Percentiles rank a stretch among this genome's conserved stretches.
These are phyloP conservation scores for Plusia festucae DNA, from an alignment of 2,888 invertebrate genomes.

Conservation along the genomic window DNA sequence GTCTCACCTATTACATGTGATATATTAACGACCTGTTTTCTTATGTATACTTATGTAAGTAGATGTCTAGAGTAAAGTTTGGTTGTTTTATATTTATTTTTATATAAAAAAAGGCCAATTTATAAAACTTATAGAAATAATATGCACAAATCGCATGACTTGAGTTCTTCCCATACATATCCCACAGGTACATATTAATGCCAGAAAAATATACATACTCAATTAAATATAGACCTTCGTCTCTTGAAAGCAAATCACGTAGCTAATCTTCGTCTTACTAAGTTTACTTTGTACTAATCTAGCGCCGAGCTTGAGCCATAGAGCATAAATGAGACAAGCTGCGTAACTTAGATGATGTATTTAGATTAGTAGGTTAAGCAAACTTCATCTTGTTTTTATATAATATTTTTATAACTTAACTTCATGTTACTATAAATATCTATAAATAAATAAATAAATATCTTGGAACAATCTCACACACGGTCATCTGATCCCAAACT, in stretches of 20 bases:
- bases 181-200: not conserved
- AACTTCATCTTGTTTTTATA: not conserved
- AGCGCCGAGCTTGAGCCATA: slow-evolving; percentile 21
- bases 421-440: too few species aligned
- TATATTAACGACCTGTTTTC: too few species aligned
- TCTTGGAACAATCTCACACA: too few species aligned
- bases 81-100: not conserved
- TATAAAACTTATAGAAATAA: not conserved
- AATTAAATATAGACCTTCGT: slow-evolving; percentile 43
- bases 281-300: slow-evolving; percentile 60
- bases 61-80: too few species aligned
- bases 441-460: too few species aligned
- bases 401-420: not conserved
- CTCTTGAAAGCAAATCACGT: slow-evolving; percentile 51
- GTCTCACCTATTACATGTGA: too few species aligned
- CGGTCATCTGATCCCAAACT: too few species aligned
- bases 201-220: slow-evolving; percentile 7
- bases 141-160: not conserved
- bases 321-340: slow-evolving; percentile 27
- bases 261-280: slow-evolving; percentile 57
- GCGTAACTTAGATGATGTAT: not conserved
- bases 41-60: too few species aligned
- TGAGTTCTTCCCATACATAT: too few species aligned
- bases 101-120: not conserved
- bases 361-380: not conserved